Conservation (phyloP, 2,797 vertebrate genomes). For the Percopsis omiscomaycus region DNA sequence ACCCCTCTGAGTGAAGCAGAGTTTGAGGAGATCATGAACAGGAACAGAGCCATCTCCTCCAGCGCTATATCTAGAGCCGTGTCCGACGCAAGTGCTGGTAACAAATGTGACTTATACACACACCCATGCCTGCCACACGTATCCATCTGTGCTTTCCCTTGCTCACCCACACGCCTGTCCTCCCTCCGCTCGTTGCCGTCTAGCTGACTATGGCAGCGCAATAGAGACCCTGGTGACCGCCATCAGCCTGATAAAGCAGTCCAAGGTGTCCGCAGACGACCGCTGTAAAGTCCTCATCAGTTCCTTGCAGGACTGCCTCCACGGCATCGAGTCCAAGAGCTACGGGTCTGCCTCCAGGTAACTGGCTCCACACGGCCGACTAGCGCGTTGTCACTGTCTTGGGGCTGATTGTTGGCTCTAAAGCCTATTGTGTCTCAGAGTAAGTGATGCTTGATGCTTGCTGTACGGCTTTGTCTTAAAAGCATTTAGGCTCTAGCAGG, state of each 20-base stretch:
- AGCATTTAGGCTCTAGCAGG: background rate
- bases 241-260: slow-evolving; percentile 99
- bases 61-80: slow-evolving; percentile 98
- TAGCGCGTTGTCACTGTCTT: too few species aligned
- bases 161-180: background rate
- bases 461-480: too few species aligned
- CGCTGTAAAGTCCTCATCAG: slow-evolving; percentile 99
- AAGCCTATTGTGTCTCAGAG: too few species aligned
- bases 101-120: background rate
- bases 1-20: slow-evolving; percentile 96
- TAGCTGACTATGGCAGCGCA: slow-evolving; percentile 98
- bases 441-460: too few species aligned
- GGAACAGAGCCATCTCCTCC: slow-evolving; percentile 97
- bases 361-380: slow-evolving; percentile 21
- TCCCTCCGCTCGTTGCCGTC: background rate
- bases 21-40: slow-evolving; percentile 99
- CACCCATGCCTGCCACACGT: background rate
- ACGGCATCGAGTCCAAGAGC: slow-evolving; percentile 98
- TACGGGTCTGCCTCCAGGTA: slow-evolving; percentile 96
- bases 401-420: too few species aligned
- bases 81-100: slow-evolving; percentile 98
- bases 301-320: slow-evolving; percentile 97
- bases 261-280: slow-evolving; percentile 97
- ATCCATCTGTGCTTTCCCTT: background rate
- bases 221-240: slow-evolving; percentile 98